Evolutionary conservation across 2,113 vertebrate genomes (phyloP), one percentile per base, ranked within the genome.

Genomic region (Eupsittula cactorum): DNA sequence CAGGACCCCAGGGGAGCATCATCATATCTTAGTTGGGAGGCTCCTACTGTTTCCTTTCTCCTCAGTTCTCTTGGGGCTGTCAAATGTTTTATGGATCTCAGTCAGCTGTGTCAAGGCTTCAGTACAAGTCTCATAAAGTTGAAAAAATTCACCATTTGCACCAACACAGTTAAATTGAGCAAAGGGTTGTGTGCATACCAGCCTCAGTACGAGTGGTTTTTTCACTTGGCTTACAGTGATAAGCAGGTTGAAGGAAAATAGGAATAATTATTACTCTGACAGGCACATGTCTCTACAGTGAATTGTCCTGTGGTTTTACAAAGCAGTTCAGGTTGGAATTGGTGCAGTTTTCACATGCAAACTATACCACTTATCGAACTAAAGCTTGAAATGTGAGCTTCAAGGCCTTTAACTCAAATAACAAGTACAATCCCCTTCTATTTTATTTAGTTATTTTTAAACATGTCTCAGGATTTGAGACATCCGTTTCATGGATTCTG

Each of bases 1-100:
- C 0, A 0, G 60, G 41, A 65, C 44, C 33, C 23, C 5, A 1
- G 27, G 31, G 59, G 41, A 21, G 7, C 50, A 69, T 28, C 31
- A 46, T n/a, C 31, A 17, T 15, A 19, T 47, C 44, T 33, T 62
- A 10, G 1, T 35, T 52, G 64, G 23, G 47, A 55, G 9, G 47
- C 7, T 84, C 44, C 68, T 15, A 16, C 71, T 17, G 8, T 35
- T 44, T 39, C 21, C 57, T 87, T 85, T 87, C 21, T 39, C 13
- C 21, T 82, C 47, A 57, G 28, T 21, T 20, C 33, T 73, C 70
- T 55, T 0, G 0, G 18, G 12, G 20, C 49, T 93, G 47, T 47
- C 39, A 68, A 9, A 53, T 39, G 5, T 81, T 82, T 50, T 55
- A 35, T 15, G 53, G 39, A n/a, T 64, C 41, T 94, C 35, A 37